Conservation (phyloP, 2,888 invertebrate genomes). For the Clunio marinus region DNA sequence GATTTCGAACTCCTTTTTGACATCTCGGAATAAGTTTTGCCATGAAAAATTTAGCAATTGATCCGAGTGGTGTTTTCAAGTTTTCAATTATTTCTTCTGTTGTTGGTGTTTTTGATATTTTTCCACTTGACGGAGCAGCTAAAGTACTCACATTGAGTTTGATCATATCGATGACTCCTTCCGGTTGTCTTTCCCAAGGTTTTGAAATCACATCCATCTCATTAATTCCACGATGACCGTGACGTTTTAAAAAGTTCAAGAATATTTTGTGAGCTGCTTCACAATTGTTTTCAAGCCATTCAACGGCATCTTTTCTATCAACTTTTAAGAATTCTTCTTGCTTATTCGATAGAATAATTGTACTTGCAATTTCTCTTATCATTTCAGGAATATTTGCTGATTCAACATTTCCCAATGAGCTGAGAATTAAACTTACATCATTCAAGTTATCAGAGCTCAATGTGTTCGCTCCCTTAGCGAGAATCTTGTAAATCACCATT, state of each 20-base stretch:
- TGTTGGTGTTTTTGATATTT: constrained; percentile 43
- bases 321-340: constrained; percentile 54
- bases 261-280: constrained; percentile 52
- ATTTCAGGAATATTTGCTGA: constrained; percentile 69
- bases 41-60: constrained; percentile 55
- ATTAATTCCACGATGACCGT: constrained; percentile 66
- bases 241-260: constrained; percentile 58
- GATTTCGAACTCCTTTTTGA: constrained; percentile 57
- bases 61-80: constrained; percentile 51
- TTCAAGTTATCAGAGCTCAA: constrained; percentile 62
- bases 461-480: constrained; percentile 55
- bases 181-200: constrained; percentile 63
- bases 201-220: constrained; percentile 66
- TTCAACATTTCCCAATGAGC: constrained; percentile 63
- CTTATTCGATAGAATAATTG: constrained; percentile 52
- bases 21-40: constrained; percentile 59
- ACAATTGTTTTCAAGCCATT: constrained; percentile 59
- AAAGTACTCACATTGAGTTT: constrained; percentile 53
- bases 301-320: constrained; percentile 53
- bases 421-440: constrained; percentile 65
- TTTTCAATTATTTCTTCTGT: constrained; percentile 53
- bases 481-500: constrained; percentile 55
- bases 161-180: constrained; percentile 59
- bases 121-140: constrained; percentile 41
- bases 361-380: constrained; percentile 52